Base-by-base conservation (phyloP, 1,140 invertebrate species). In the Chelonus insularis region DNA sequence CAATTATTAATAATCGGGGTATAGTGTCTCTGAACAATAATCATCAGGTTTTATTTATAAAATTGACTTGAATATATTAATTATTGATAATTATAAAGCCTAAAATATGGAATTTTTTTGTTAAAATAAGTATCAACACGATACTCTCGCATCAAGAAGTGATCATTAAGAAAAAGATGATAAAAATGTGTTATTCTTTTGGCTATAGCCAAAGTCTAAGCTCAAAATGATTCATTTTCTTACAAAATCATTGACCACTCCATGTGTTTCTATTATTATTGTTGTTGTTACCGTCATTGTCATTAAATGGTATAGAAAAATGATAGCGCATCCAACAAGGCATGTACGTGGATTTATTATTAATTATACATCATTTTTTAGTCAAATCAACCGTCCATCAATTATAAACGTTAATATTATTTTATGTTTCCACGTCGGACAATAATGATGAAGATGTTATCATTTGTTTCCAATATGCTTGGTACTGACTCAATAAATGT, bases 351-450 rank as follows among this genome's bases (percentile, higher is more conserved):
- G 57, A 50, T 48, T 48, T 23, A n/a, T n/a, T n/a, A n/a, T n/a
- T 58, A 48, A 47, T 25, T 9, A 23, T 25, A 6, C 6, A 23
- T 7, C 2, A 23, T 18, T 18, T 48, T 0, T 1, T 29, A 4
- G 14, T 3, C n/a, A 50, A 50, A 20, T 25, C 7, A 50, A 50
- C 25, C 23, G 21, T 50, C 18, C 23, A 23, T 18, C 14, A 50
- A 23, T n/a, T 8, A 12, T 8, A 73, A 68, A 62, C 65, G 64
- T 66, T 67, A 68, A 70, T 70, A 70, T 66, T 68, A 72, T 70
- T 65, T 68, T 70, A 71, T 62, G 67, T 67, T 66, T 54, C 57
- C 67, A 47, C 39, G 62, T 67, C 64, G 64, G 63, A 63, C 64
- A 60, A 60, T 67, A 59, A 57, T 50, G 45, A 52, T 43, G 14